phyloP scores from a whole-genome alignment of 2,888 invertebrate species.

The Chloroclysta siterata region DNA sequence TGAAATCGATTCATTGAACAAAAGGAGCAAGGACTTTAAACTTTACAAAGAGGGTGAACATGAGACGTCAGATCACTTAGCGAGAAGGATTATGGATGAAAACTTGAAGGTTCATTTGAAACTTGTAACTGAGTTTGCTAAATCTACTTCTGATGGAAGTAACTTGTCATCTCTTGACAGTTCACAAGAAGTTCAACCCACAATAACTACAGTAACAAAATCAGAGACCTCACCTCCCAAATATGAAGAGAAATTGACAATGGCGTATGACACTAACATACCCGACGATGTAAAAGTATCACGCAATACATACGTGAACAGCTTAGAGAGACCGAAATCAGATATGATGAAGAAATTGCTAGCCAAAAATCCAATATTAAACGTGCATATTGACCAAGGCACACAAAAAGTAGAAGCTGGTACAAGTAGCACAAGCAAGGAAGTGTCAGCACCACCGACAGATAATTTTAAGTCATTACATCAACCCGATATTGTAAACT shows the following conservation, averaged over 20 bases:
- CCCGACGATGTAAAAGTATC: slow-evolving; percentile 88
- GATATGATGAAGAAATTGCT: slow-evolving; percentile 85
- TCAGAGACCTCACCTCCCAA: slow-evolving; percentile 60
- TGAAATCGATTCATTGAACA: slow-evolving; percentile 52
- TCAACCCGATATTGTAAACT: slow-evolving; percentile 81
- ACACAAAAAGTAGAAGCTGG: slow-evolving; percentile 62
- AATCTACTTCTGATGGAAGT: slow-evolving; percentile 78
- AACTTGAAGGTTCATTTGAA: slow-evolving; percentile 80
- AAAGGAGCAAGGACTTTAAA: slow-evolving; percentile 59
- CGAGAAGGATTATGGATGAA: slow-evolving; percentile 78
- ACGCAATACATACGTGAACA: slow-evolving; percentile 84
- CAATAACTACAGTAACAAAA: slow-evolving; percentile 47
- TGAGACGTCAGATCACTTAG: slow-evolving; percentile 78
- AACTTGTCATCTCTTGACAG: slow-evolving; percentile 74
- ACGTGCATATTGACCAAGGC: slow-evolving; percentile 74
- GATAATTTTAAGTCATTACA: slow-evolving; percentile 77
- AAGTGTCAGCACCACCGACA: slow-evolving; percentile 61
- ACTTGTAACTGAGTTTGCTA: slow-evolving; percentile 78
- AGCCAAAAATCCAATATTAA: slow-evolving; percentile 80
- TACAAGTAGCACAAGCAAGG: slow-evolving; percentile 64
- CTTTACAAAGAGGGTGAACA: slow-evolving; percentile 63
- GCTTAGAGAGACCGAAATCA: slow-evolving; percentile 86
- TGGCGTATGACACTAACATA: slow-evolving; percentile 85
- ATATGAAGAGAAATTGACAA: slow-evolving; percentile 74
- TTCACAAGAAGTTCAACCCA: slow-evolving; percentile 61